phyloP scores from a whole-genome alignment of 2,888 invertebrate species.

The Leptinotarsa rubiginosa region DNA sequence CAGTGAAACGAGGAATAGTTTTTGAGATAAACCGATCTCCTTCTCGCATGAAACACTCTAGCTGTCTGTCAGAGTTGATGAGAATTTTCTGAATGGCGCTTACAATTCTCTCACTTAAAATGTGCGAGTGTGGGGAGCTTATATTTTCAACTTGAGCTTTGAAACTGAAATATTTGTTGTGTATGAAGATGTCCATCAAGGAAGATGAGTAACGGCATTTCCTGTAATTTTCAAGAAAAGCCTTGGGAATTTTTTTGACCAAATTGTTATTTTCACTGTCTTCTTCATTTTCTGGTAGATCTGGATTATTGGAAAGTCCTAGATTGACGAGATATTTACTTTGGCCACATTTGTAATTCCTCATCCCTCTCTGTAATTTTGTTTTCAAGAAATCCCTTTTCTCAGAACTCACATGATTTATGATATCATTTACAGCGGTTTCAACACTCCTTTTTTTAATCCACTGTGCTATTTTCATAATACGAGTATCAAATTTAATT shows the following conservation, averaged over 20 bases:
- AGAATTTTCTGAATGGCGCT: not conserved
- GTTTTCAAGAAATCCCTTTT: not conserved
- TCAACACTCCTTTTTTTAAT: not conserved
- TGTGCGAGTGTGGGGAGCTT: not conserved
- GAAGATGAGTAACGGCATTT: not conserved
- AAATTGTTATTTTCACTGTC: not conserved
- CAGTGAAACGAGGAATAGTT: not conserved
- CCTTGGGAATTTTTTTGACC: not conserved
- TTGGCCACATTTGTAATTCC: not conserved
- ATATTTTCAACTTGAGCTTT: not conserved
- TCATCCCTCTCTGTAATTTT: not conserved
- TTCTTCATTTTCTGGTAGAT: slow-evolving; percentile 31
- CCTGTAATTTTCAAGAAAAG: not conserved
- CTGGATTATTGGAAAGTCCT: not conserved
- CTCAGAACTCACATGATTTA: not conserved
- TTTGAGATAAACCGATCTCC: not conserved
- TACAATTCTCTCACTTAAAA: not conserved
- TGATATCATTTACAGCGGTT: not conserved
- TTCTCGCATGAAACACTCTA: not conserved
- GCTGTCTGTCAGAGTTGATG: not conserved
- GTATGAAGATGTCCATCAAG: not conserved
- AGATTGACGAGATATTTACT: not conserved
- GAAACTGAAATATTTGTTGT: not conserved
- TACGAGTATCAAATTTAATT: not conserved
- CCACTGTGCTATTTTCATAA: not conserved